Evolutionary conservation across 2,797 vertebrate species (phyloP).

Genomic region (Poeciliopsis infans): DNA sequence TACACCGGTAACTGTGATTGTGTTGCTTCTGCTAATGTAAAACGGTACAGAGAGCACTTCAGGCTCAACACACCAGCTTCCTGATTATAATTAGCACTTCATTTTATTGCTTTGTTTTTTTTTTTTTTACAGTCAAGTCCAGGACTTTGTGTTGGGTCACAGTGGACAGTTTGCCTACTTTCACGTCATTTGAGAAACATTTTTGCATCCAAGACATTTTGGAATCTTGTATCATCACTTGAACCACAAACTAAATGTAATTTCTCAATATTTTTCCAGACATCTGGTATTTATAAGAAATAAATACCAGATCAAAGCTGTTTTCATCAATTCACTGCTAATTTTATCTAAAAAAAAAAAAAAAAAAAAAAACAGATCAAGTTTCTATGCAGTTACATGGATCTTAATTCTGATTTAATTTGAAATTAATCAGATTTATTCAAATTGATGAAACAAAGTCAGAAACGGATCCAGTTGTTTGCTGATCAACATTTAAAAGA

Average conservation of each 20-base stretch:
- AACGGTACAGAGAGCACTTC: slow-evolving; percentile 34
- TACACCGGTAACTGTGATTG: slow-evolving; percentile 62
- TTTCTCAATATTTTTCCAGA: background rate
- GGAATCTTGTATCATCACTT: background rate
- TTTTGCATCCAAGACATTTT: background rate
- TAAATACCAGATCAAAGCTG: background rate
- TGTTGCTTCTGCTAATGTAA: slow-evolving; percentile 61
- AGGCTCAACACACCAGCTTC: slow-evolving; percentile 16
- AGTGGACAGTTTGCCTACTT: background rate
- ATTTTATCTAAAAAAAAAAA: background rate
- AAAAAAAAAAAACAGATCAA: background rate
- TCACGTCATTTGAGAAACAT: background rate
- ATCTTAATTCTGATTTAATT: background rate
- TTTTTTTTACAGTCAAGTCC: background rate
- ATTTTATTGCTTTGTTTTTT: background rate
- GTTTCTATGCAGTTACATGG: background rate
- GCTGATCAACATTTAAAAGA: background rate
- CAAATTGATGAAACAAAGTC: background rate
- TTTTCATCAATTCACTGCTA: background rate
- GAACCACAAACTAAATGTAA: background rate
- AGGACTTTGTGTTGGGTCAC: background rate
- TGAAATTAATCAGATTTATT: background rate
- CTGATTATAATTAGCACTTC: slow-evolving; percentile 5
- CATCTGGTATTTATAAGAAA: background rate
- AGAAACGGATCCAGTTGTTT: background rate